A percentile compares a stretch with the other conserved stretches of the same genome.
Evolutionary conservation across 2,113 vertebrate species (phyloP).

Genomic region (Osmerus eperlanus): DNA sequence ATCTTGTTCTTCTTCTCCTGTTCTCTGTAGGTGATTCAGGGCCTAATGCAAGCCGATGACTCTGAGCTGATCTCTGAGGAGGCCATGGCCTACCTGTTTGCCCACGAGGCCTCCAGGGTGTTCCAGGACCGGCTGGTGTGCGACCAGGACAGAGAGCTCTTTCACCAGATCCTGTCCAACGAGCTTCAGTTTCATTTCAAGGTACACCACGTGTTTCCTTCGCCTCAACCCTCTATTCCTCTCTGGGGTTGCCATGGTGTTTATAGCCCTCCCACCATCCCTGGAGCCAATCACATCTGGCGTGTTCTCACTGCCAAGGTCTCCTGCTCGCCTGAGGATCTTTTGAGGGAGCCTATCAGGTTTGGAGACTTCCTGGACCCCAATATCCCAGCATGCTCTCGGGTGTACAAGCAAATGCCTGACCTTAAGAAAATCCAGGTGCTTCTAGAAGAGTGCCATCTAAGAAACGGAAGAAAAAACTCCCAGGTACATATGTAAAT

Average conservation of each 20-base stretch:
- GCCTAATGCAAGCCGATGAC: slow-evolving; percentile 62
- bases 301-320: slow-evolving; percentile 37
- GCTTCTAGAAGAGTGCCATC: slow-evolving; percentile 43
- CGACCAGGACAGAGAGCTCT: slow-evolving; percentile 42
- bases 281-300: not conserved
- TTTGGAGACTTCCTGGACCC: slow-evolving; percentile 68
- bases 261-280: not conserved
- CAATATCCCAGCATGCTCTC: slow-evolving; percentile 39
- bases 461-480: not conserved
- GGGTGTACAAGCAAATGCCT: slow-evolving; percentile 51
- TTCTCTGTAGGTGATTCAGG: slow-evolving; percentile 58
- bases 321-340: slow-evolving; percentile 44
- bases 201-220: slow-evolving; percentile 26
- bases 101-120: slow-evolving; percentile 62
- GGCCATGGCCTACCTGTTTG: slow-evolving; percentile 49
- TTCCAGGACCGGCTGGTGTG: slow-evolving; percentile 67
- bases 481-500: not conserved
- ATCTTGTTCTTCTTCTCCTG: not conserved
- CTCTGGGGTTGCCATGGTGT: too few relatives aligned
- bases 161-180: slow-evolving; percentile 56
- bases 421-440: slow-evolving; percentile 46
- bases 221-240: too few relatives aligned
- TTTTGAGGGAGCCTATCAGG: slow-evolving; percentile 49
- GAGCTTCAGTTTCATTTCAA: slow-evolving; percentile 58
- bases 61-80: slow-evolving; percentile 53